These are phyloP conservation scores for Dromaius novaehollandiae DNA, from an alignment of 2,113 vertebrate species.

Conservation along the genomic window DNA sequence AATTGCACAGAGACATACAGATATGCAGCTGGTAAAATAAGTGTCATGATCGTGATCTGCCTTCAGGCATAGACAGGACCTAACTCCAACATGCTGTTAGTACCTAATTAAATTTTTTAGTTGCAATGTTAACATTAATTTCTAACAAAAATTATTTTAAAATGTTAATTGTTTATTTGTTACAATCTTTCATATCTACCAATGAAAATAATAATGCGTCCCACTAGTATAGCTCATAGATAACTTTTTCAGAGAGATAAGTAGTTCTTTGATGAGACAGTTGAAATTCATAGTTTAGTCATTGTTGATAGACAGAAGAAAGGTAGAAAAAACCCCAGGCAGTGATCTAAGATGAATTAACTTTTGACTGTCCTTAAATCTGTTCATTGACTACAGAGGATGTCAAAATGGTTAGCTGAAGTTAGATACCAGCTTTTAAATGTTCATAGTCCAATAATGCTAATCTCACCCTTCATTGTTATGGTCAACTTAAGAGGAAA, in stretches of 20 bases:
- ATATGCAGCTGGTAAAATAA: background rate
- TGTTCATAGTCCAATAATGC: too few species aligned
- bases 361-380: too few species aligned
- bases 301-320: too few species aligned
- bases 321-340: too few species aligned
- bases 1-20: background rate
- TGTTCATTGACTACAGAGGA: too few species aligned
- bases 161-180: background rate
- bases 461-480: background rate
- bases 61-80: background rate
- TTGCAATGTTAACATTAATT: background rate
- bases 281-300: too few species aligned
- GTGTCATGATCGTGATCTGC: background rate
- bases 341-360: too few species aligned
- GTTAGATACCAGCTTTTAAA: too few species aligned
- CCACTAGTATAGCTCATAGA: too few species aligned
- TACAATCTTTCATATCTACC: background rate
- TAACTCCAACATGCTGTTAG: background rate
- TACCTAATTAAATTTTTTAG: background rate
- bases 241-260: too few species aligned
- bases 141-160: background rate
- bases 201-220: background rate
- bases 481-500: background rate
- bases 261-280: too few species aligned
- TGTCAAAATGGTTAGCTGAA: too few species aligned